These are phyloP conservation scores for Semicossyphus pulcher DNA, from an alignment of 2,113 vertebrate genomes.

Conservation along the genomic window DNA sequence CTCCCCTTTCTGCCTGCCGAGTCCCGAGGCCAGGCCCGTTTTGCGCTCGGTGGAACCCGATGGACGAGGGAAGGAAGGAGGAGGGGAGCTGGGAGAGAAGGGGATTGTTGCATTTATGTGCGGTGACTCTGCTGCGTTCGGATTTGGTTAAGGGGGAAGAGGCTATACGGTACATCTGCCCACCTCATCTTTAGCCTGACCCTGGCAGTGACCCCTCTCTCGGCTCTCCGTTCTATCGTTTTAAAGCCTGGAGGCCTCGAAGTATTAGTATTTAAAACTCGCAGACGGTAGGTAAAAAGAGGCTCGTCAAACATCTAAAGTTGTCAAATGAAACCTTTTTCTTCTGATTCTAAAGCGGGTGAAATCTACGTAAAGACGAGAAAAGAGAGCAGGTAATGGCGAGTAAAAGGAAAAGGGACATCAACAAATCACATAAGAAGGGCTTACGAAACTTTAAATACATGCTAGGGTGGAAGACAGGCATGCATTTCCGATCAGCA, in stretches of 20 bases:
- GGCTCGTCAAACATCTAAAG: constrained; percentile 39
- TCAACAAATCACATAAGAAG: constrained; percentile 33
- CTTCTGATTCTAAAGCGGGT: constrained; percentile 59
- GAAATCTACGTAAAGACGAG: constrained; percentile 17
- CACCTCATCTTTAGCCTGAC: constrained; percentile 79
- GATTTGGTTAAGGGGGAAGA: constrained; percentile 72
- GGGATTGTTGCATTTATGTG: constrained; percentile 57
- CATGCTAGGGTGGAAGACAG: constrained; percentile 56
- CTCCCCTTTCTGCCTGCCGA: constrained; percentile 55
- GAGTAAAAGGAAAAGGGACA: constrained; percentile 46
- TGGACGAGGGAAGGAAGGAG: not conserved
- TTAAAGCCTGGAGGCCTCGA: constrained; percentile 69
- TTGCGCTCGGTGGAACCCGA: constrained; percentile 47
- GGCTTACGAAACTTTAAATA: constrained; percentile 25
- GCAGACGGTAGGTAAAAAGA: constrained; percentile 34
- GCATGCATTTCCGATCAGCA: constrained; percentile 66
- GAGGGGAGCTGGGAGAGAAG: constrained; percentile 27
- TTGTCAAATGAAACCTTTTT: constrained; percentile 71
- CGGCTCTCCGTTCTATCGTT: constrained; percentile 61
- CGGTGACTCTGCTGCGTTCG: constrained; percentile 58
- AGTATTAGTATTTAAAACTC: constrained; percentile 60
- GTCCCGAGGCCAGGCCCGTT: constrained; percentile 77
- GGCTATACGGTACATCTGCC: constrained; percentile 62
- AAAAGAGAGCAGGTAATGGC: constrained; percentile 56
- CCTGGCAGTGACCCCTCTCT: constrained; percentile 75